A percentile compares a stretch with the other conserved stretches of the same genome.
These are phyloP conservation scores for Tortrix viridana DNA, from an alignment of 2,888 invertebrate species.

Conservation along the genomic window DNA sequence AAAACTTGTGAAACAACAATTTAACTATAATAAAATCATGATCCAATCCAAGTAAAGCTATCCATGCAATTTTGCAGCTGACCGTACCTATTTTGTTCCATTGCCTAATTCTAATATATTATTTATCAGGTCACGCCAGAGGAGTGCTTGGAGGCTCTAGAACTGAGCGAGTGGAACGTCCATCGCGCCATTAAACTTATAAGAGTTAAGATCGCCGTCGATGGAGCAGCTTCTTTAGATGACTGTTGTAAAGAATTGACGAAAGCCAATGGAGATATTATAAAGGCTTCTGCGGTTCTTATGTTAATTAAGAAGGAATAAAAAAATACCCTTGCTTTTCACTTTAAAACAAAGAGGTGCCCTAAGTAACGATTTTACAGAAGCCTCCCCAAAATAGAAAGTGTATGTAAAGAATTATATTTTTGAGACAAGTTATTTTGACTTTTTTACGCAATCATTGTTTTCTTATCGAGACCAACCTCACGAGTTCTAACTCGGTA, in stretches of 20 bases:
- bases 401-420: too few relatives aligned
- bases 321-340: constrained; percentile 26
- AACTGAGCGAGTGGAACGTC: constrained; percentile 94
- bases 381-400: too few relatives aligned
- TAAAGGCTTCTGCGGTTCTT: constrained; percentile 86
- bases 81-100: too few relatives aligned
- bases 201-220: constrained; percentile 76
- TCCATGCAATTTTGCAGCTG: too few relatives aligned
- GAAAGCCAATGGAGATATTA: constrained; percentile 86
- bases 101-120: not conserved
- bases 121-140: constrained; percentile 85
- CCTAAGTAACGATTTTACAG: too few relatives aligned
- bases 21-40: too few relatives aligned
- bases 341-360: constrained; percentile 7
- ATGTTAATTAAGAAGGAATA: constrained; percentile 43
- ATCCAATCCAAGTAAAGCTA: too few relatives aligned
- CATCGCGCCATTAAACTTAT: constrained; percentile 94
- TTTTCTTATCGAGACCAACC: too few relatives aligned
- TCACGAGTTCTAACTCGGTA: too few relatives aligned
- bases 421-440: too few relatives aligned
- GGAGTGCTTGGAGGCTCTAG: constrained; percentile 91
- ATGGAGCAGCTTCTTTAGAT: constrained; percentile 50
- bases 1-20: too few relatives aligned
- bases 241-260: constrained; percentile 83
- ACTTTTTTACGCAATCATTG: too few relatives aligned